A percentile compares a stretch with the other conserved stretches of the same genome.
These are phyloP conservation scores for Xanthorhoe designata DNA, from an alignment of 2,888 invertebrate genomes.

Conservation along the genomic window DNA sequence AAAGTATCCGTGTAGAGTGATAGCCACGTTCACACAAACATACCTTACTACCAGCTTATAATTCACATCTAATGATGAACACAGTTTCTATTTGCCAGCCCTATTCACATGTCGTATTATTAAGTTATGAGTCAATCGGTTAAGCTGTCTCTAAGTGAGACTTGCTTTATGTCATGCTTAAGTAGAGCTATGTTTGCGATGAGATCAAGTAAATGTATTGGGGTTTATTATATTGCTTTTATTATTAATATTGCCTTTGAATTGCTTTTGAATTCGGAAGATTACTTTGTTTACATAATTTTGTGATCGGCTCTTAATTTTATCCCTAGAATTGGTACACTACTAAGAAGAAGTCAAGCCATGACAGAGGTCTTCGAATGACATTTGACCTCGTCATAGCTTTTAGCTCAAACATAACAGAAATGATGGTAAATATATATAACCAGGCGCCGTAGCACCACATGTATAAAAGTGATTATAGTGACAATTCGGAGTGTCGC, in stretches of 20 bases:
- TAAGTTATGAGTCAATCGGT: conserved; percentile 59
- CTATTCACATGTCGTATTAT: conserved; percentile 38
- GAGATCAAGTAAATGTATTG: conserved; percentile 13
- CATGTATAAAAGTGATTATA: too few species aligned
- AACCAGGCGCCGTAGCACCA: too few species aligned
- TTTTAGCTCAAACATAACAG: background rate
- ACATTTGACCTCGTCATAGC: background rate
- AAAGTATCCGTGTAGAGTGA: too few species aligned
- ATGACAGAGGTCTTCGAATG: background rate
- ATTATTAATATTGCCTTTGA: background rate
- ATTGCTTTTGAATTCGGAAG: background rate
- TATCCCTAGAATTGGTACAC: background rate
- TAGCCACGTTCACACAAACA: too few species aligned
- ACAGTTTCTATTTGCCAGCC: conserved; percentile 27
- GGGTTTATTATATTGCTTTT: background rate
- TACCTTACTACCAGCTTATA: too few species aligned
- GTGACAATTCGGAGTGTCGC: too few species aligned
- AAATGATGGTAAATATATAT: background rate
- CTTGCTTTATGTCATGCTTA: conserved; percentile 50
- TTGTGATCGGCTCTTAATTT: background rate
- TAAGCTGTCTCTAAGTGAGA: conserved; percentile 53
- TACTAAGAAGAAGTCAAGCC: background rate
- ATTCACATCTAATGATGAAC: too few species aligned
- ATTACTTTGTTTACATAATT: background rate
- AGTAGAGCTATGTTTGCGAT: conserved; percentile 26